Percentiles rank a stretch among this genome's conserved stretches.
These are phyloP conservation scores for Hermaeophaga mercurialis DNA, from an alignment of 2,888 invertebrate genomes.

Conservation along the genomic window DNA sequence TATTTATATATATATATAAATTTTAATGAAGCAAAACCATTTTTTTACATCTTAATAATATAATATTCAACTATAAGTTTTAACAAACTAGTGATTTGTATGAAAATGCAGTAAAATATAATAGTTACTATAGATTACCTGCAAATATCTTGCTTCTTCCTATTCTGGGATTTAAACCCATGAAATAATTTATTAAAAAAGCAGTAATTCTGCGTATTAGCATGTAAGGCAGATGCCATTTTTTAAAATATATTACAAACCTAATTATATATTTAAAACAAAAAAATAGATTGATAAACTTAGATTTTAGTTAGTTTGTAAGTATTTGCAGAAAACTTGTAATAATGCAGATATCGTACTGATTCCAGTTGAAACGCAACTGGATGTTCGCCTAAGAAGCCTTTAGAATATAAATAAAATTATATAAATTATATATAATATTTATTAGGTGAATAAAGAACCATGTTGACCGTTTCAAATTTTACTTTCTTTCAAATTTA, in stretches of 20 bases:
- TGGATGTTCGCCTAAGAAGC: slow-evolving; percentile 58
- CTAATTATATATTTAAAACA: slow-evolving; percentile 38
- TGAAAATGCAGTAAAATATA: slow-evolving; percentile 35
- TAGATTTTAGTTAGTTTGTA: slow-evolving; percentile 52
- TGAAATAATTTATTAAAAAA: slow-evolving; percentile 29
- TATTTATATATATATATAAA: neutral
- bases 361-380: slow-evolving; percentile 52
- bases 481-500: too few relatives aligned
- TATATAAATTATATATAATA: slow-evolving; percentile 30
- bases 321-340: slow-evolving; percentile 52
- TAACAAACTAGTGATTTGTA: slow-evolving; percentile 36
- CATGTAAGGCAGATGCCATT: slow-evolving; percentile 53
- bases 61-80: slow-evolving; percentile 20
- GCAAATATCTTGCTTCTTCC: slow-evolving; percentile 52
- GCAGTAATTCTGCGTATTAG: slow-evolving; percentile 43
- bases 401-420: slow-evolving; percentile 52
- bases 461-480: slow-evolving; percentile 2
- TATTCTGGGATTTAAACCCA: slow-evolving; percentile 42
- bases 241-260: slow-evolving; percentile 50
- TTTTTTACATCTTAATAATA: neutral
- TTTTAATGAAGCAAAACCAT: neutral
- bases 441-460: slow-evolving; percentile 19
- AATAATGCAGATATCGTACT: slow-evolving; percentile 49
- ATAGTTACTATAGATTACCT: slow-evolving; percentile 34
- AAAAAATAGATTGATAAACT: slow-evolving; percentile 43